Evolutionary conservation across 2,113 vertebrate genomes (phyloP), one percentile per base, ranked within the genome.

Genomic region (Eubucco bourcierii): DNA sequence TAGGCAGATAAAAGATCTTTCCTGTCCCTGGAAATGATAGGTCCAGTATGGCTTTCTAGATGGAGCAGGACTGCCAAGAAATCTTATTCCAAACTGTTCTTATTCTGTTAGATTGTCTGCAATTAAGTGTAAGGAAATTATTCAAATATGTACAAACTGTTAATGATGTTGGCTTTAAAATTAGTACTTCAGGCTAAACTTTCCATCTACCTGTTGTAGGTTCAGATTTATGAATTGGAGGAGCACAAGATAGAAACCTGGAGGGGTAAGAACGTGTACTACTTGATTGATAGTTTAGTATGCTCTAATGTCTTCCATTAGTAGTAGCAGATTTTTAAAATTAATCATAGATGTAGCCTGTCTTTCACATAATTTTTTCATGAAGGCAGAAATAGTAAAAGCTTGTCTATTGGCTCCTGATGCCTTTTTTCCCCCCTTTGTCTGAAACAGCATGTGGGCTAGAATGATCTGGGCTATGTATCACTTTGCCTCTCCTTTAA

Each of bases 161-260:
- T 72, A 72, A 90, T 68, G 28, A 46, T 37, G n/a, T 37, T 4
- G 8, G 6, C 25, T 25, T 87, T 77, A 4, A 76, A 76, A 74
- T 68, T 9, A 80, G 63, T 64, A 4, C 24, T 52, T 83, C 4
- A 53, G 34, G 31, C 23, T 88, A 50, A 47, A 10, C 50, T 90
- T 90, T 64, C 17, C 47, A 34, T 91, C 47, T 88, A 1, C 39
- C 27, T 11, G 2, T 97, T 97, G 44, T 96, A 99, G 99, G 99
- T 99, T 96, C 99, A 99, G 97, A 99, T 99, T 96, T 99, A 99
- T 94, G 99, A 99, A 98, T 96, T 99, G 96, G 99, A 99, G 91
- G 99, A 99, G 81, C 99, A 99, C 96, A 99, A 99, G 95, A 99
- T 99, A 90, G 99, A 99, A 97, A 99, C 99, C 0, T 99, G 99